These are phyloP conservation scores for Tillus elongatus DNA, from an alignment of 2,888 invertebrate species.

Conservation along the genomic window DNA sequence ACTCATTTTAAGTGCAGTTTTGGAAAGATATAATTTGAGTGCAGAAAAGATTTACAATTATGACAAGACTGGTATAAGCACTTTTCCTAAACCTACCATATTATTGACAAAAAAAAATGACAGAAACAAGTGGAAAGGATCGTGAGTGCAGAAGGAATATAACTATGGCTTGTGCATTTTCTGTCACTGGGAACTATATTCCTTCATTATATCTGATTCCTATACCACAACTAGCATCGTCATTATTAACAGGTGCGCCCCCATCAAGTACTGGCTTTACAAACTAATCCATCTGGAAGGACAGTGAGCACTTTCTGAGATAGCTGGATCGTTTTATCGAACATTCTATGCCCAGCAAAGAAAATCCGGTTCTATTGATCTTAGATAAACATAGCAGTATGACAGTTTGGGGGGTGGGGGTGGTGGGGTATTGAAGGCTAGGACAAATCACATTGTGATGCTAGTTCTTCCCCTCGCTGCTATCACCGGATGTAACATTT, in stretches of 20 bases:
- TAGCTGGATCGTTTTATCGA: too few relatives aligned
- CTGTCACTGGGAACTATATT: conserved; percentile 35
- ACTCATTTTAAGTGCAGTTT: too few relatives aligned
- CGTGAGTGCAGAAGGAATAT: conserved; percentile 37
- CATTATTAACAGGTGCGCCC: conserved; percentile 38
- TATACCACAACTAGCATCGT: conserved; percentile 35
- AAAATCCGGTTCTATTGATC: too few relatives aligned
- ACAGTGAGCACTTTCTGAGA: too few relatives aligned
- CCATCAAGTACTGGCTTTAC: conserved; percentile 31
- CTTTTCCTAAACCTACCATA: conserved; percentile 36
- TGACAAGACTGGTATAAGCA: conserved; percentile 39
- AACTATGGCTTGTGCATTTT: conserved; percentile 37
- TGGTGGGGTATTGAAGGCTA: too few relatives aligned
- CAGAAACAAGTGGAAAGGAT: conserved; percentile 37
- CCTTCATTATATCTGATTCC: conserved; percentile 44
- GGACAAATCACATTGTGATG: conserved; percentile 20
- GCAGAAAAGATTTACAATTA: conserved; percentile 29
- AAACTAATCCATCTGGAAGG: too few relatives aligned
- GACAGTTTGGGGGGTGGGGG: too few relatives aligned
- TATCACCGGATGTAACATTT: conserved; percentile 16
- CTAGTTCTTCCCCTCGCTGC: conserved; percentile 22
- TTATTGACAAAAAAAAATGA: too few relatives aligned
- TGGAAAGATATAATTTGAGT: too few relatives aligned
- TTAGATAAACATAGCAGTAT: too few relatives aligned
- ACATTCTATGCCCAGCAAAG: too few relatives aligned